Evolutionary conservation across 1,140 invertebrate genomes (phyloP).

Genomic region (Nasonia vitripennis): DNA sequence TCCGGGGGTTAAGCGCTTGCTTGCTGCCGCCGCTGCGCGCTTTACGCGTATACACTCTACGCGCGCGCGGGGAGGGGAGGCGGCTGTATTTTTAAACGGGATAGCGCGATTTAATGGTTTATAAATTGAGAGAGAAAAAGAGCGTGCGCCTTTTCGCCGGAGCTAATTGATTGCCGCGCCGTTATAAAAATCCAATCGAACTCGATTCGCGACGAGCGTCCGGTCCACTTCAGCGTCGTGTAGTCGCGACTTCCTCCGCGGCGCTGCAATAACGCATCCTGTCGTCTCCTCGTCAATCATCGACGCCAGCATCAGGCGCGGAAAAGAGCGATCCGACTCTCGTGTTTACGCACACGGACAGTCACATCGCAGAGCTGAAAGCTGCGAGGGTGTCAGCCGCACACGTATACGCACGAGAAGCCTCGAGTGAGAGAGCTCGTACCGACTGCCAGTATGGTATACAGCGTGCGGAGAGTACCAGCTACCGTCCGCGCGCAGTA

Average conservation of each 20-base stretch:
- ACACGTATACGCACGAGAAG: neutral
- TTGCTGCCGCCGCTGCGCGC: neutral
- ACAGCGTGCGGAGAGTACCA: neutral
- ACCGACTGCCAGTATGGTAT: neutral
- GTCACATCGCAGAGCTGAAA: no score
- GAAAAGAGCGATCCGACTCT: neutral
- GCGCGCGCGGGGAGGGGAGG: neutral
- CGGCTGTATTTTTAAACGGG: constrained; percentile 17
- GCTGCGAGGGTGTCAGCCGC: neutral
- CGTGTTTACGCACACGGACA: neutral
- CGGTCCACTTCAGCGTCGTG: neutral
- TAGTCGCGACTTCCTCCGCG: neutral
- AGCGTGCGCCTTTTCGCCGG: neutral
- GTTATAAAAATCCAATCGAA: no score
- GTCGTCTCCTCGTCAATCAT: neutral
- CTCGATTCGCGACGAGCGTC: neutral
- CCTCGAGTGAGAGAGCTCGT: neutral
- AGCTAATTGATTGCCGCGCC: neutral
- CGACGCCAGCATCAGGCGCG: neutral
- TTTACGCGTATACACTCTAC: neutral
- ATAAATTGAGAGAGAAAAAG: neutral
- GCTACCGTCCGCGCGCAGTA: neutral
- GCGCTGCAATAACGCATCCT: neutral
- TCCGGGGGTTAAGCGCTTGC: constrained; percentile 16
- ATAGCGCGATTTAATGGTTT: neutral